Base-by-base conservation (phyloP, 2,113 vertebrate species). In the Danionella cerebrum region DNA sequence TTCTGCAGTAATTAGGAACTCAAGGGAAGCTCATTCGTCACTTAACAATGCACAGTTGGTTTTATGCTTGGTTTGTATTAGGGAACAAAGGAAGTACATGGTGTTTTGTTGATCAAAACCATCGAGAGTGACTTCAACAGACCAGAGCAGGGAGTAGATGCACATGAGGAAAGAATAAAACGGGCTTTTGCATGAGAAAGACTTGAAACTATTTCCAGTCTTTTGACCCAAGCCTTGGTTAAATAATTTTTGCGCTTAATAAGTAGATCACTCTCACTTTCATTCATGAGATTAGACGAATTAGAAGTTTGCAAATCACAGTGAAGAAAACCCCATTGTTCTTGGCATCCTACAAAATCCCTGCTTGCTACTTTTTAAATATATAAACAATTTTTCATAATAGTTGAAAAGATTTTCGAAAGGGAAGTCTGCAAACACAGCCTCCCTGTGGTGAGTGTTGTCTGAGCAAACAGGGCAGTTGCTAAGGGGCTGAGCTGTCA, bases 11-110 rank as follows among this genome's bases (percentile, higher is more conserved):
- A 69, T 69, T 65, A 50, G 59, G 44, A 74, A 70, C 71, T 67
- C 68, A 50, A 67, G 73, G 67, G 62, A 71, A 70, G 38, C 55
- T n/a, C 58, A 59, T 67, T 63, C 36, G 31, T 41, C 55, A 21
- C 25, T n/a, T 62, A 57, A 75, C 68, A 71, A 74, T 70, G 44
- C 54, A 21, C 63, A 62, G 62, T 75, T 75, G 73, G 67, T 52
- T 75, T 55, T 31, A 1, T 75, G 68, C 71, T 75, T 75, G 73
- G 68, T 71, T 75, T 63, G 62, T 35, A 55, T 70, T 74, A 74
- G 36, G 47, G 68, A 75, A 75, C 73, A 75, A 75, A 71, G 63
- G 33, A 65, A 75, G 68, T 63, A 67, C 69, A 70, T 63, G 68
- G 25, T 62, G 48, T 63, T 55, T 50, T 71, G 42, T 27, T 71